Conservation (phyloP, 2,797 vertebrate species). For the Oreonectes daqikongensis region DNA sequence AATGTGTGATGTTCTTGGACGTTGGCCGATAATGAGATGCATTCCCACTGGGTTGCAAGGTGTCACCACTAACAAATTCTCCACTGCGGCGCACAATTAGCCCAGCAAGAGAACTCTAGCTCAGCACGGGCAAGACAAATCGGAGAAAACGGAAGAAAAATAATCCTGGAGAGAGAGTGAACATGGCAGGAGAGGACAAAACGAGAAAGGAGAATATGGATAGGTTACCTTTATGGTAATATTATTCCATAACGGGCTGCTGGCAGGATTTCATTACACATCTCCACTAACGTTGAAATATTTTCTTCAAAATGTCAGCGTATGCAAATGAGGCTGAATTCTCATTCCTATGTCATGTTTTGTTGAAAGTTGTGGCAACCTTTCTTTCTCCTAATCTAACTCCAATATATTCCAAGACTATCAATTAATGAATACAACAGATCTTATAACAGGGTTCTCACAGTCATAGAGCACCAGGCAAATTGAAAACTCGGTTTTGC, state of each 20-base stretch:
- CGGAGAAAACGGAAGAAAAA: conserved; percentile 68
- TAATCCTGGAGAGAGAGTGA: conserved; percentile 50
- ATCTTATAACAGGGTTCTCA: neutral
- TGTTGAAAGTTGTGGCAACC: conserved; percentile 86
- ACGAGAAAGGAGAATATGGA: conserved; percentile 83
- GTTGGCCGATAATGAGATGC: conserved; percentile 96
- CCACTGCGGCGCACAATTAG: conserved; percentile 92
- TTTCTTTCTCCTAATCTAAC: conserved; percentile 64
- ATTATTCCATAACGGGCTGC: conserved; percentile 97
- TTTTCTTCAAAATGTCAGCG: conserved; percentile 98
- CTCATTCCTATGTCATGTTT: conserved; percentile 86
- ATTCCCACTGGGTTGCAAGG: conserved; percentile 95
- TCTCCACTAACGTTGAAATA: conserved; percentile 94
- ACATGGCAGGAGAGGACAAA: conserved; percentile 56
- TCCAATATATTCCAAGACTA: conserved; percentile 25
- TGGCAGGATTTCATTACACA: conserved; percentile 99
- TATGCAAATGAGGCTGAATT: conserved; percentile 95
- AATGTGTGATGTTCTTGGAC: conserved; percentile 99
- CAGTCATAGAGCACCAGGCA: neutral
- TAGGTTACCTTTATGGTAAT: conserved; percentile 99
- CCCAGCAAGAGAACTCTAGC: conserved; percentile 86
- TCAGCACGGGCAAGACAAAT: conserved; percentile 91
- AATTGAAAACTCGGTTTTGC: conserved; percentile 13
- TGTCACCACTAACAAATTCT: conserved; percentile 99
- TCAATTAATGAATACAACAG: conserved; percentile 34